Evolutionary conservation across 2,797 vertebrate genomes (phyloP).

Genomic region (Eulemur albifrons): DNA sequence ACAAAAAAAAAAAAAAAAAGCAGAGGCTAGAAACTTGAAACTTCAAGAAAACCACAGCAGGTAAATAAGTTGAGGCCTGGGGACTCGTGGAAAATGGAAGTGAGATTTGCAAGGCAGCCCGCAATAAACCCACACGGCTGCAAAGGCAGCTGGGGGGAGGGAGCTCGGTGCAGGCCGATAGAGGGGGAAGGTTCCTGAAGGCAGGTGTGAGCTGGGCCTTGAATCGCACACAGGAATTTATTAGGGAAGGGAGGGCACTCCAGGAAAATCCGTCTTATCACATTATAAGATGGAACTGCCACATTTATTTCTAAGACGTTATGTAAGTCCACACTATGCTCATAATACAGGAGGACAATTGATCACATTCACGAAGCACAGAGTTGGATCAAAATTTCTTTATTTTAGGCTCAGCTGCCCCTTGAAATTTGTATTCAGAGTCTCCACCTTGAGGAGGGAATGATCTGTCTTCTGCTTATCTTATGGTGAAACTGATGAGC

Average conservation of each 20-base stretch:
- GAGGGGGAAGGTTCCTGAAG: background rate
- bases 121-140: background rate
- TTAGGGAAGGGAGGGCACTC: background rate
- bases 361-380: background rate
- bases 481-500: background rate
- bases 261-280: background rate
- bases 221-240: slow-evolving; percentile 9
- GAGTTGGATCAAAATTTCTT: background rate
- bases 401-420: background rate
- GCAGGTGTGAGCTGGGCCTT: background rate
- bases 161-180: background rate
- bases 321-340: background rate
- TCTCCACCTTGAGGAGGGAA: background rate
- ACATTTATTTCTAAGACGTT: background rate
- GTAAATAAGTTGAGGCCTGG: background rate
- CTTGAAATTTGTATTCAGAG: background rate
- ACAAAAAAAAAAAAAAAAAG: background rate
- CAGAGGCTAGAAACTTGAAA: background rate
- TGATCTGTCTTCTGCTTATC: background rate
- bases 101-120: background rate
- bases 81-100: background rate
- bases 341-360: background rate
- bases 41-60: background rate
- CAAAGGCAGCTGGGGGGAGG: background rate
- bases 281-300: background rate